phyloP scores from a whole-genome alignment of 2,797 vertebrate species.

The Tapirus indicus region DNA sequence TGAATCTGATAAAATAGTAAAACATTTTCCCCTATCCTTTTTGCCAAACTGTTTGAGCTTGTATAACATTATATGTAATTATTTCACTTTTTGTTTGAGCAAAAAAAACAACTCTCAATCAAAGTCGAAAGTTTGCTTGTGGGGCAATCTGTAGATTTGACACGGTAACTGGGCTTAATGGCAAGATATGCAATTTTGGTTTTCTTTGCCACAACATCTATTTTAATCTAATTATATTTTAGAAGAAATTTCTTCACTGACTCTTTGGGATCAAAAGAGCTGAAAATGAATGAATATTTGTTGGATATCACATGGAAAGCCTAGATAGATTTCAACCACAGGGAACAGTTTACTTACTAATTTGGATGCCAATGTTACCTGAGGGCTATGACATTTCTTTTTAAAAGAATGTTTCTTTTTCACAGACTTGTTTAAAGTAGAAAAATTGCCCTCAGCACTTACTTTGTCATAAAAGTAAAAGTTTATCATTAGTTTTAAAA shows the following conservation, averaged over 20 bases:
- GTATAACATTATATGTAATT: neutral
- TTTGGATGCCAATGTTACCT: neutral
- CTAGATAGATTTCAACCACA: neutral
- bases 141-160: neutral
- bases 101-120: neutral
- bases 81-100: neutral
- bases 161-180: neutral
- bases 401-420: neutral
- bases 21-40: neutral
- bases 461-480: neutral
- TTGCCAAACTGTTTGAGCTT: neutral
- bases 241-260: neutral
- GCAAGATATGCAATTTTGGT: neutral
- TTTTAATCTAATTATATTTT: slow-evolving; percentile 30
- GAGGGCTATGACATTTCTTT: neutral
- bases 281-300: neutral
- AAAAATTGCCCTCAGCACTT: neutral
- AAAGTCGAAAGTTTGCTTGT: neutral
- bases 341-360: neutral
- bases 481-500: neutral
- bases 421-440: neutral
- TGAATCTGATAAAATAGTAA: slow-evolving; percentile 1
- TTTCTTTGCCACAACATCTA: neutral
- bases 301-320: neutral
- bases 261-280: neutral